phyloP scores from a whole-genome alignment of 2,797 vertebrate genomes.

The Hapalemur alaotrensis region DNA sequence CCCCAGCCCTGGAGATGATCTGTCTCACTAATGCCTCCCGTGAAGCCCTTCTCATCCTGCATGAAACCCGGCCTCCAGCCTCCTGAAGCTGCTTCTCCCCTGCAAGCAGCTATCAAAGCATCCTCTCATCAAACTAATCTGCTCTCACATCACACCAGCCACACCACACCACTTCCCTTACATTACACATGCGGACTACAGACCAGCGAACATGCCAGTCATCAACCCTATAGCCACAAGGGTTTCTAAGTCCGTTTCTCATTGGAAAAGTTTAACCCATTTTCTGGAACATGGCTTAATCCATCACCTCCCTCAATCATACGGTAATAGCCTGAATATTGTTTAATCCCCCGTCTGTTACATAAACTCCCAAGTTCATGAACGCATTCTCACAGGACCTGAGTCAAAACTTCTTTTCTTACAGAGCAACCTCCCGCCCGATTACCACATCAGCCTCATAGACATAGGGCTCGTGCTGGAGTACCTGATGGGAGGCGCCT shows the following conservation, averaged over 20 bases:
- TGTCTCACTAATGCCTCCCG: background rate
- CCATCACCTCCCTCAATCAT: background rate
- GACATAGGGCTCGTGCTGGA: slow-evolving; percentile 98
- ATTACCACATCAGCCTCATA: slow-evolving; percentile 99
- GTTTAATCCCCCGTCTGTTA: background rate
- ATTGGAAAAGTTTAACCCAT: background rate
- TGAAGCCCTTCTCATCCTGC: background rate
- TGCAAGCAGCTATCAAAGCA: background rate
- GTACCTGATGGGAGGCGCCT: slow-evolving; percentile 98
- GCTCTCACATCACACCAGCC: background rate
- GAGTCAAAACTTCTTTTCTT: slow-evolving; percentile 37
- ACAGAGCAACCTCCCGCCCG: slow-evolving; percentile 97
- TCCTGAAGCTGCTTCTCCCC: background rate
- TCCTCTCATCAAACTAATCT: background rate
- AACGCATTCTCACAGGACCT: background rate
- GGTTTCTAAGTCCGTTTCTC: background rate
- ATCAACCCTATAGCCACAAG: too few species aligned
- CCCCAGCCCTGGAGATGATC: background rate
- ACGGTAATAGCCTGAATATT: background rate
- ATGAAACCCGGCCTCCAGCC: background rate
- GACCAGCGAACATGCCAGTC: too few species aligned
- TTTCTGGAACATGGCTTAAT: background rate
- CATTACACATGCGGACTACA: rapidly evolving
- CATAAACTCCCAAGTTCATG: background rate
- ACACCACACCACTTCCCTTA: too few species aligned